Conservation (phyloP, 2,797 vertebrate genomes). For the Lacerta viridis region DNA sequence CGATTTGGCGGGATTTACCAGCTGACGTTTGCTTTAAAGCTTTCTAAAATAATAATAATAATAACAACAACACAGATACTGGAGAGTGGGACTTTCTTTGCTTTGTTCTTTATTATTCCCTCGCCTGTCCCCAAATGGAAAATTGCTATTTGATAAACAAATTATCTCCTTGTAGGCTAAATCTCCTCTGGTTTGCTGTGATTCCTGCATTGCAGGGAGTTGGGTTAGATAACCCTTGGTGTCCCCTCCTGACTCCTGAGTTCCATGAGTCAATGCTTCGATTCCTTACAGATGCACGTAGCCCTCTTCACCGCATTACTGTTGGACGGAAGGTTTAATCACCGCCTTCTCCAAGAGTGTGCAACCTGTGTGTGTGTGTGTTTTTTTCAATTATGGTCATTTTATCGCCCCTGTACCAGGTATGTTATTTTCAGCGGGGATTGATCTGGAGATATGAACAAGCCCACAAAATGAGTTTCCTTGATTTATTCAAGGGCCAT, state of each 20-base stretch:
- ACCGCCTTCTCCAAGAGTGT: no score
- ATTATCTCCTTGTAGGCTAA: slow-evolving; percentile 9
- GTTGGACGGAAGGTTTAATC: no score
- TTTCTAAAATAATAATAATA: slow-evolving; percentile 28
- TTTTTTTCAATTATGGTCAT: no score
- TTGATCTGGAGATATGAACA: slow-evolving; percentile 44
- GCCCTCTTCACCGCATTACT: no score
- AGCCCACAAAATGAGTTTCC: slow-evolving; percentile 27
- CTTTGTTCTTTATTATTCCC: slow-evolving; percentile 10
- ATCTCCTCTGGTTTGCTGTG: slow-evolving; percentile 48
- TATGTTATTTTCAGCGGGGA: slow-evolving; percentile 29
- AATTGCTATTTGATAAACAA: slow-evolving; percentile 33
- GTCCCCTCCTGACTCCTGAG: no score
- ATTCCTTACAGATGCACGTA: no score
- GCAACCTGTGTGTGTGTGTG: no score
- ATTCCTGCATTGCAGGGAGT: no score
- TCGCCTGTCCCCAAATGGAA: slow-evolving; percentile 61
- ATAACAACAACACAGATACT: neutral
- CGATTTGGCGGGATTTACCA: slow-evolving; percentile 36
- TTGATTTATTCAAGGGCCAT: slow-evolving; percentile 45
- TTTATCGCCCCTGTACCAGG: slow-evolving; percentile 36
- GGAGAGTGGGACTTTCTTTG: slow-evolving; percentile 27
- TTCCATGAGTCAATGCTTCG: no score
- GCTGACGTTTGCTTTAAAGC: slow-evolving; percentile 62
- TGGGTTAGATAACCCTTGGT: neutral